These are phyloP conservation scores for Hoplostethus atlanticus DNA, from an alignment of 2,797 vertebrate genomes.

Conservation along the genomic window DNA sequence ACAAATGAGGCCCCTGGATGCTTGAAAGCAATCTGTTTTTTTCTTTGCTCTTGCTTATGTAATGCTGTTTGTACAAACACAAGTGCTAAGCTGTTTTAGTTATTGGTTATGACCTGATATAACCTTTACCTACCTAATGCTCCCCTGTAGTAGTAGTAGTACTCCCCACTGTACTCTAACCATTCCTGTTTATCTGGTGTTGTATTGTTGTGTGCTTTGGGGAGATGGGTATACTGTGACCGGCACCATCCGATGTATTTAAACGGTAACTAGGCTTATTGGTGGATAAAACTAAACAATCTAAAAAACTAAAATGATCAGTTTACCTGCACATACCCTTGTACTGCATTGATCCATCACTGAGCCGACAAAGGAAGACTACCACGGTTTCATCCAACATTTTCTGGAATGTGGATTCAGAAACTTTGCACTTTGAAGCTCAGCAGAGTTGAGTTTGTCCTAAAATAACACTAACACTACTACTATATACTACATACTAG, in stretches of 20 bases:
- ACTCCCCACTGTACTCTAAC: slow-evolving; percentile 6
- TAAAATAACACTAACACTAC: too few species aligned
- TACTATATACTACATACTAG: background rate
- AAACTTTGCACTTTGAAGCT: slow-evolving; percentile 35
- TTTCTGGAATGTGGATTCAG: slow-evolving; percentile 3
- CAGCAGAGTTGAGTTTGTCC: slow-evolving; percentile 33
- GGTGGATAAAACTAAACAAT: background rate
- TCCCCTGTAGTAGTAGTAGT: slow-evolving; percentile 8
- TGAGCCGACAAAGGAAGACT: too few species aligned
- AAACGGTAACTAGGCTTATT: background rate
- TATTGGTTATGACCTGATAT: background rate
- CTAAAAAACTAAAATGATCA: background rate
- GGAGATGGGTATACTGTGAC: background rate
- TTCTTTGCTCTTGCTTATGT: slow-evolving; percentile 5
- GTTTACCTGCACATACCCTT: too few species aligned
- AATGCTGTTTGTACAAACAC: background rate
- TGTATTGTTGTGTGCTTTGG: background rate
- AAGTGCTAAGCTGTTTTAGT: background rate
- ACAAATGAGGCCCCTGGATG: background rate
- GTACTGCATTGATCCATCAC: background rate
- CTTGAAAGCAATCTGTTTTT: background rate
- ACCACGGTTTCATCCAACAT: too few species aligned
- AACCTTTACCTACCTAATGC: background rate
- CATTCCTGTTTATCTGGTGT: slow-evolving; percentile 8
- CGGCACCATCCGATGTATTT: background rate